These are phyloP conservation scores for Mus minutoides DNA, from an alignment of 2,797 vertebrate genomes.

Conservation along the genomic window DNA sequence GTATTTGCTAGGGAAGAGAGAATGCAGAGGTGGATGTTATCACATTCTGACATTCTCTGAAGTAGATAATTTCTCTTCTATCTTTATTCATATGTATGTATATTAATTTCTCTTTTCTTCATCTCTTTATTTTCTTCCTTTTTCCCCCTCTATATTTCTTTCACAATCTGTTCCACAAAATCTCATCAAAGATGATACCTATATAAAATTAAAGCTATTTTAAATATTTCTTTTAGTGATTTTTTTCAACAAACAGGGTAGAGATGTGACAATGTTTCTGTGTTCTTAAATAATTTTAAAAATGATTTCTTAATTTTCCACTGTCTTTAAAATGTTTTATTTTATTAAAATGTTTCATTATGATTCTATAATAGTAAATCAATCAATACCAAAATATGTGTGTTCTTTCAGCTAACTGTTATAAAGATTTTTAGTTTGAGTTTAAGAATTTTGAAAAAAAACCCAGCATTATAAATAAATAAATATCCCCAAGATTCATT, in stretches of 20 bases:
- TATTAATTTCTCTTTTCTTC: not conserved
- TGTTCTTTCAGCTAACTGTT: not conserved
- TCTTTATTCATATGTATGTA: not conserved
- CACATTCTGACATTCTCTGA: constrained; percentile 46
- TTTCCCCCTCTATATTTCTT: not conserved
- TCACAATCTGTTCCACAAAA: not conserved
- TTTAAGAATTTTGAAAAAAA: not conserved
- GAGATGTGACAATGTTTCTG: not conserved
- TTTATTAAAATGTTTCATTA: not conserved
- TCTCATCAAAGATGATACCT: not conserved
- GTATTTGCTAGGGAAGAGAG: not conserved
- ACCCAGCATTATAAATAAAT: not conserved
- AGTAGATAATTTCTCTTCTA: not conserved
- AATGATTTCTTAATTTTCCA: not conserved
- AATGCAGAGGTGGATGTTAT: not conserved
- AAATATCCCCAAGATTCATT: not conserved
- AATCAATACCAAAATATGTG: not conserved
- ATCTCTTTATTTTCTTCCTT: not conserved
- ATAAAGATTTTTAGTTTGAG: not conserved
- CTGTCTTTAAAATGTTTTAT: not conserved
- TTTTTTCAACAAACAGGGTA: not conserved
- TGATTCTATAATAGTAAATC: not conserved
- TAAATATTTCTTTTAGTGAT: not conserved
- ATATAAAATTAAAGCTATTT: not conserved
- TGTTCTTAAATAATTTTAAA: not conserved